Evolutionary conservation across 2,888 invertebrate genomes (phyloP).

Genomic region (Microctonus brassicae): DNA sequence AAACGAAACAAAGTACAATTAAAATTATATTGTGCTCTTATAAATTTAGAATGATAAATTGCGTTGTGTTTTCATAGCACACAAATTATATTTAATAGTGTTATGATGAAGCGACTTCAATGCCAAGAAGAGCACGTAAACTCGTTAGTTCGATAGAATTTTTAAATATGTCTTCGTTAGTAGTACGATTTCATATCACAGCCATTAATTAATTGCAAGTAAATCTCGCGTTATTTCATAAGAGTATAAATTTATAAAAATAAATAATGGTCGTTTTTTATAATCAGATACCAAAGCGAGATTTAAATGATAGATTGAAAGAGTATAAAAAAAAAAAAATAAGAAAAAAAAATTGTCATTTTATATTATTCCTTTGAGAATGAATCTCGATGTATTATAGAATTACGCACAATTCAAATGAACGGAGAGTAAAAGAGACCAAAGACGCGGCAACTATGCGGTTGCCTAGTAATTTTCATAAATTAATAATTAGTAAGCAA

Average conservation of each 20-base stretch:
- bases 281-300: too few relatives aligned
- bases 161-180: not conserved
- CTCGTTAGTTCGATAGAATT: conserved; percentile 43
- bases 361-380: not conserved
- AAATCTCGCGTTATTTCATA: conserved; percentile 5
- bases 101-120: conserved; percentile 2
- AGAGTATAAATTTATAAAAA: conserved; percentile 9
- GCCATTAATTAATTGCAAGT: not conserved
- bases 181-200: not conserved
- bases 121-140: conserved; percentile 37
- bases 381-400: conserved; percentile 8
- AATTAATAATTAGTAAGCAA: conserved; percentile 35
- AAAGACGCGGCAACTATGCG: conserved; percentile 59
- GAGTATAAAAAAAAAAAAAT: too few relatives aligned
- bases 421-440: conserved; percentile 48
- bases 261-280: too few relatives aligned
- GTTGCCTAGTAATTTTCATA: conserved; percentile 52
- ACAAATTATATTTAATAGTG: not conserved
- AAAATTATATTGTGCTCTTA: not conserved
- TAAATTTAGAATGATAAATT: not conserved
- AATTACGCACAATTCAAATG: not conserved
- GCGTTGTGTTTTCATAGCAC: not conserved
- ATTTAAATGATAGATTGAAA: too few relatives aligned
- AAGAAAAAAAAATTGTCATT: not conserved
- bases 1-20: not conserved